phyloP scores from a whole-genome alignment of 2,888 invertebrate genomes.

The Tipula helvola region DNA sequence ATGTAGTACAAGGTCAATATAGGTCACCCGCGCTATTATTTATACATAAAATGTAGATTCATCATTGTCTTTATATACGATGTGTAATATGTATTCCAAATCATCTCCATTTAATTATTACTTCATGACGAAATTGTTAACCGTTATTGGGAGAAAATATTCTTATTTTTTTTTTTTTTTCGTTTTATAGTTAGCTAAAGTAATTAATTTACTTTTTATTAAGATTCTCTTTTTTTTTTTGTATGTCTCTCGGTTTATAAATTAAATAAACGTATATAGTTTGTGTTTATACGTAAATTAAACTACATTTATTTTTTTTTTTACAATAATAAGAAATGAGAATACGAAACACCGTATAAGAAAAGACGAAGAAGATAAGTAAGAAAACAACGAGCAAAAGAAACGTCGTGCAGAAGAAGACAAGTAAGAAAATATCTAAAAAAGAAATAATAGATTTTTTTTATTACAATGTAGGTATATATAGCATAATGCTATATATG shows the following conservation, averaged over 20 bases:
- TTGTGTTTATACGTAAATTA: neutral
- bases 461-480: no score
- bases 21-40: neutral
- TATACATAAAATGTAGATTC: neutral
- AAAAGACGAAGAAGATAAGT: neutral
- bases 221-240: neutral
- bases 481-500: no score
- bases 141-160: neutral
- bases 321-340: neutral
- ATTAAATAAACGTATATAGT: neutral
- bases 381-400: neutral
- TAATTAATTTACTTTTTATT: neutral
- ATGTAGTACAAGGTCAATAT: neutral
- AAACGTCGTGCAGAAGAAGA: no score
- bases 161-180: neutral
- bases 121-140: neutral
- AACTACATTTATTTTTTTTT: neutral
- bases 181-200: neutral
- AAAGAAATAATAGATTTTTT: no score
- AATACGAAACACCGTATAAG: neutral
- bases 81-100: neutral
- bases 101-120: neutral
- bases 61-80: neutral
- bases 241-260: neutral
- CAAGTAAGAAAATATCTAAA: no score